Evolutionary conservation across 2,888 invertebrate genomes (phyloP), one percentile per base, ranked within the genome.

Genomic region (Andrena marginata): DNA sequence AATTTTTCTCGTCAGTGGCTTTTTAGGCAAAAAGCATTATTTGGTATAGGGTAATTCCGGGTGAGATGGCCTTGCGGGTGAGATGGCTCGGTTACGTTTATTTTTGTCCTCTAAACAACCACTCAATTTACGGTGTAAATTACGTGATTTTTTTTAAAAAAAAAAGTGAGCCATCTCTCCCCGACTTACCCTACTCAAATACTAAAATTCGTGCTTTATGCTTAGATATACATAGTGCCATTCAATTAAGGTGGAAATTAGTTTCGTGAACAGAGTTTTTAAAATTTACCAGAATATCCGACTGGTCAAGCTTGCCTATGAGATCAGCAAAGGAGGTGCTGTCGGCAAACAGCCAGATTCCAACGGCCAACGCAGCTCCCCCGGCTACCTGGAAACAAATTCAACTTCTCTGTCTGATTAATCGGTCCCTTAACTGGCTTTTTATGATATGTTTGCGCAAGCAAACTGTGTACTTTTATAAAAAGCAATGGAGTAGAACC

Each of bases 341-440:
- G 94, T 97, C 97, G 70, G 96, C 95, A 48, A 96, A 95, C 51
- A 97, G 92, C 97, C 97, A 97, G 93, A 96, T 95, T 91, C 97
- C 97, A 77, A 96, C 95, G 48, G 95, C 96, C 82, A 97, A 93
- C 71, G 96, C 95, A 80, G 95, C 95, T 80, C 96, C 95, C 76
- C 96, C 96, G 77, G 96, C 95, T 82, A 95, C 90, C 96, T 96
- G 92, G 74, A 94, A 94, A 84, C 10, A 42, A 56, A 23, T 54
- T 54, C 54, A 54, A 54, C 23, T 54, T 20, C 20, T 54, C 8
- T 0, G 8, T 54, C 54, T 20, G 2, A 54, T 54, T 54, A 54
- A 42, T 42, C 42, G 42, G 42, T 42, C 42, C 16, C 42, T 42
- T 42, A 42, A 42, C 13, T 20, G 54, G 2, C 2, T 20, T 51